Base-by-base conservation (phyloP, 2,797 vertebrate species). In the Melanotaenia boesemani region DNA sequence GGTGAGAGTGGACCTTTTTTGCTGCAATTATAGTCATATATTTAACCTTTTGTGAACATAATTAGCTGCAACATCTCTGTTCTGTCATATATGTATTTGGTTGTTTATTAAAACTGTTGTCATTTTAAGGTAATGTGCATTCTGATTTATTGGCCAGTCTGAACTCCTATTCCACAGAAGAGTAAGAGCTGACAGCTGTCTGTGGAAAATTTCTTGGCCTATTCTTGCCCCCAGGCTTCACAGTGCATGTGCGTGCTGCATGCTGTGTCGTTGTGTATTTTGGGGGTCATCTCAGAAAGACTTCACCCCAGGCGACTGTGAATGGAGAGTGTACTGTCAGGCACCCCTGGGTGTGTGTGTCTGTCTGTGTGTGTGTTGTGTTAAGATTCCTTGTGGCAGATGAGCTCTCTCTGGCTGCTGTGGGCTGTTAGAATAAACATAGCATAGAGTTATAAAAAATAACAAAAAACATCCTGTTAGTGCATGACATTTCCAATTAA, bases 311-410 rank as follows among this genome's bases (percentile, higher is more conserved):
- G 82, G 87, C 81, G 0, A 84, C 70, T 81, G 70, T 10, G 22
- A 78, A 50, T 82, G 37, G 37, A 84, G 78, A 88, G 85, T 82
- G 75, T 69, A 76, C 86, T 89, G 87, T 83, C 86, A 86, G 87
- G 72, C 82, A 85, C 74, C 88, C 70, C 83, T 62, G 84, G 37
- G 81, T 80, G 75, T 72, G 83, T 74, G 76, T 66, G 52, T 68
- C 39, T 67, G 68, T 67, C 68, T 62, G 52, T 72, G 66, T 78
- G 65, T 59, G 41, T 83, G 80, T 74, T 15, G 56, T 77, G 77
- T 80, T 74, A 59, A 22, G 55, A 85, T 84, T 87, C 86, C 83
- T 90, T 79, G 79, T 90, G 88, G 88, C 88, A 93, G 89, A 91
- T 89, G 91, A 85, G 85, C 74, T 88, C 88, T 76, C 75, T 78